Evolutionary conservation across 2,113 vertebrate species (phyloP).

Genomic region (Agapornis roseicollis): DNA sequence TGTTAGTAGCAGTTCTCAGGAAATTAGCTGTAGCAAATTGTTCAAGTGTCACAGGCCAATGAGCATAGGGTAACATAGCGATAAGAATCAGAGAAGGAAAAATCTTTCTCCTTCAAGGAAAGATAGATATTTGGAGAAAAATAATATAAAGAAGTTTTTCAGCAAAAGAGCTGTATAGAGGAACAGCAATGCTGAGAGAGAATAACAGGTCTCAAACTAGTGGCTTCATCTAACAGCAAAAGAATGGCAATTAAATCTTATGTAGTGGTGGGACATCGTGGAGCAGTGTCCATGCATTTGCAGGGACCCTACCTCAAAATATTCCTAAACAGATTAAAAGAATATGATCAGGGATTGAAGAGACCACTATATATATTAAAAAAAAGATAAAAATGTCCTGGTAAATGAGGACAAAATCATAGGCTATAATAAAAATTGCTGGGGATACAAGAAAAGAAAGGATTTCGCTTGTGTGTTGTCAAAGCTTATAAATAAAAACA

Average conservation of each 20-base stretch:
- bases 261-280: not conserved
- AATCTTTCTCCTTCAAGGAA: not conserved
- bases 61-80: not conserved
- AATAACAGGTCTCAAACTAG: not conserved
- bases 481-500: not conserved
- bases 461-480: not conserved
- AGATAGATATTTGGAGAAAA: not conserved
- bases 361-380: not conserved
- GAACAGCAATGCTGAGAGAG: not conserved
- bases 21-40: not conserved
- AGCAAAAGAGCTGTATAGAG: not conserved
- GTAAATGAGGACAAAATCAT: not conserved
- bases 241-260: not conserved
- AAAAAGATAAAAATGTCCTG: not conserved
- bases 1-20: not conserved
- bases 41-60: not conserved
- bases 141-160: not conserved
- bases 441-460: not conserved
- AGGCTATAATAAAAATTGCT: not conserved
- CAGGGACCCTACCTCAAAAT: not conserved
- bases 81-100: not conserved
- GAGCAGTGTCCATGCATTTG: not conserved
- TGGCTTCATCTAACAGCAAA: not conserved
- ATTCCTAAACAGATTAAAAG: not conserved
- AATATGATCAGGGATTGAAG: not conserved